Base-by-base conservation (phyloP, 1,140 invertebrate genomes). In the Ooceraea biroi region DNA sequence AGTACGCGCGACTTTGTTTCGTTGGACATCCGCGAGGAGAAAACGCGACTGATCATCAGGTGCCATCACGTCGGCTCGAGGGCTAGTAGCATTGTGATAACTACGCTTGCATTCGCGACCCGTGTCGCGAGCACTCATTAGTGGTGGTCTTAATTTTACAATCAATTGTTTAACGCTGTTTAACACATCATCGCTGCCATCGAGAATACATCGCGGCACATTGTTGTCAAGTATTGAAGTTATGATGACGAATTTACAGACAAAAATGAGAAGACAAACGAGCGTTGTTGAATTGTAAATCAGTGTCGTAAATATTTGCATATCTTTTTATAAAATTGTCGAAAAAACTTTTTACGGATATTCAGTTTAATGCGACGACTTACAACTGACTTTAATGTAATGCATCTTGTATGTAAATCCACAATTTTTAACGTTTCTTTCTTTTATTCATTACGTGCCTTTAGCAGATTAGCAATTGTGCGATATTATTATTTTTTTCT, bases 381-480 rank as follows among this genome's bases (percentile, higher is more conserved):
- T 44, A 69, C 11, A 52, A n/a, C 1, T 27, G 22, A 68, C n/a
- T 69, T 5, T 52, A 52, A 22, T 57, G 3, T 22, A 44, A 41
- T 36, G 3, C 10, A n/a, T 50, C 22, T 19, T 25, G 19, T 10
- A 30, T 52, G 25, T n/a, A 0, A 4, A 3, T 22, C n/a, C n/a
- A n/a, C n/a, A 41, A 19, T 46, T 0, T 50, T 48, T 46, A 19
- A 7, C 25, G 14, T 46, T 48, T 44, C 22, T 68, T 17, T 10
- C 11, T 1, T 41, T 72, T 22, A 0, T 68, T 50, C n/a, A 58
- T 73, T 73, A 60, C 58, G 30, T 55, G 22, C 12, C 41, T 58
- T 73, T 27, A 46, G 58, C 1, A 58, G 36, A 44, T 73, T 36
- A 36, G 36, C 36, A 36, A 36, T 2, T 36, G 7, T 36, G 36